These are phyloP conservation scores for Pseudobourletiella spinata DNA, from an alignment of 1,140 invertebrate species.

Conservation along the genomic window DNA sequence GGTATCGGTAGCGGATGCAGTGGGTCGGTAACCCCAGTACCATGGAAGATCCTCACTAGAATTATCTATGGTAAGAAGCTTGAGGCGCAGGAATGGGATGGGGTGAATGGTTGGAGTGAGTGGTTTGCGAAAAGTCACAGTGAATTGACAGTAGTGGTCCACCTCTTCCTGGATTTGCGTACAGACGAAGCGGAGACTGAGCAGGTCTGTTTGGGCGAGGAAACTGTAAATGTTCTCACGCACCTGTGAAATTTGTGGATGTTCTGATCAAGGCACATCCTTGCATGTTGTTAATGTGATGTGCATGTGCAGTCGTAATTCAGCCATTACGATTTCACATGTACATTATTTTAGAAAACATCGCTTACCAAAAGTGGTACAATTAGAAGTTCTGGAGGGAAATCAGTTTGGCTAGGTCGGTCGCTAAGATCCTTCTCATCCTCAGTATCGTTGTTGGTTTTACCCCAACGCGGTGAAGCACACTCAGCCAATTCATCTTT, in stretches of 20 bases:
- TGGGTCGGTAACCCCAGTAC: not conserved
- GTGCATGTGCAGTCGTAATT: too few species aligned
- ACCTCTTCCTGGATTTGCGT: not conserved
- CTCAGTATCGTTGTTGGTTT: too few species aligned
- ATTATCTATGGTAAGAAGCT: slow-evolving; percentile 3
- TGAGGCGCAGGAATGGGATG: slow-evolving; percentile 1
- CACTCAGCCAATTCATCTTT: too few species aligned
- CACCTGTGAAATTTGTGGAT: slow-evolving; percentile 2
- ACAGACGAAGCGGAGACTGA: not conserved
- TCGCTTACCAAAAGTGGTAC: too few species aligned
- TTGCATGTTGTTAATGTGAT: too few species aligned
- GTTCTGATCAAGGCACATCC: too few species aligned
- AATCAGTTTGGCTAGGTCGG: too few species aligned
- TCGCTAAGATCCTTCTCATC: too few species aligned
- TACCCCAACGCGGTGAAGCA: too few species aligned
- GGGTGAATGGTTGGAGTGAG: not conserved
- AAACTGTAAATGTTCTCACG: not conserved
- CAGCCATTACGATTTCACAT: too few species aligned
- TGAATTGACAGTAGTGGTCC: not conserved
- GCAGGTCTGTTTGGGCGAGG: not conserved
- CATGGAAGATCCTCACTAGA: not conserved
- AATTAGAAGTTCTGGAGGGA: too few species aligned
- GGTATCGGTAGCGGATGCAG: not conserved
- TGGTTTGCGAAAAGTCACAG: not conserved
- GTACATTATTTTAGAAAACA: too few species aligned